Base-by-base conservation (phyloP, 2,797 vertebrate species). In the Ceyx erithaca region DNA sequence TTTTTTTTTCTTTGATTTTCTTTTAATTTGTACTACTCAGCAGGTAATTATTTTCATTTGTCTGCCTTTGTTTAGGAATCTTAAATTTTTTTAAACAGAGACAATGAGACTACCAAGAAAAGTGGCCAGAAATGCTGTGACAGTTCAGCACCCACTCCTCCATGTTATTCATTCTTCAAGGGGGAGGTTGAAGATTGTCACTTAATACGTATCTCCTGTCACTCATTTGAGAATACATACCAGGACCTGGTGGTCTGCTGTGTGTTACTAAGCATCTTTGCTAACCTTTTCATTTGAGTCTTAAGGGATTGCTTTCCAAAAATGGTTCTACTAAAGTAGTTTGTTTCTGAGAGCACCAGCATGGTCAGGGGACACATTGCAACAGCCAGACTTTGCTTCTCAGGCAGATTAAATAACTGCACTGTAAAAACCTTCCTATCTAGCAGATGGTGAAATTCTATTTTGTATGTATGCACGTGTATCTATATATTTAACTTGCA, bases 141-240 rank as follows among this genome's bases (percentile, higher is more conserved):
- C 70, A 84, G 33, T 70, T 93, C 41, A 51, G 61, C 3, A 1
- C 85, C 84, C 16, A 26, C 59, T 90, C 51, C 51, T 90, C 45
- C 70, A 21, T 30, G 5, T 93, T 84, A 87, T 66, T 87, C 16
- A 23, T 95, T 73, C 85, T 94, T 80, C 72, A 71, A 83, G 63
- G 76, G 82, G n/a, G 61, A 92, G 37, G 69, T 28, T 49, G 82
- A 83, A 94, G 76, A 75, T 87, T 71, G 76, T 90, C 48, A 33
- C 63, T 86, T 92, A 80, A 80, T 89, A 89, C 87, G 94, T 95
- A 93, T 80, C 35, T 79, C n/a, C n/a, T 82, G 61, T 84, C 88
- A 90, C 54, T 92, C 30, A 51, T 66, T 43, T 62, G 75, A 80
- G 41, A 85, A 51, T 33, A 43, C 72, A 10, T 37, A 69, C 20